Percentiles rank a stretch among this genome's conserved stretches.
phyloP scores from a whole-genome alignment of 2,797 vertebrate species.

The Xiphophorus birchmanni region DNA sequence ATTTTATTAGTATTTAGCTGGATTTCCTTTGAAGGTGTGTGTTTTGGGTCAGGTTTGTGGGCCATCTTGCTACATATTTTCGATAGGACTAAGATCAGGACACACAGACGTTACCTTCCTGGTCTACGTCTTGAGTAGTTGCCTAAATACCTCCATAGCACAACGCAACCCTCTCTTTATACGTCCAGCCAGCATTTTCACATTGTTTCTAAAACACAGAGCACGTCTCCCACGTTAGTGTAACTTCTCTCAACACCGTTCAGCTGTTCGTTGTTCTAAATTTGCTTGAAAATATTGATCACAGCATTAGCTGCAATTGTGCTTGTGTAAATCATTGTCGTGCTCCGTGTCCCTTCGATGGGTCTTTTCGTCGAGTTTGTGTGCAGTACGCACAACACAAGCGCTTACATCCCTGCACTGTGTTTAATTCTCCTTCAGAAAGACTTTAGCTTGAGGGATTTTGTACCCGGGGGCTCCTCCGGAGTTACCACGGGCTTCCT shows the following conservation, averaged over 20 bases:
- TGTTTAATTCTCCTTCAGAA: conserved; percentile 9
- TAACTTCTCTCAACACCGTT: conserved; percentile 4
- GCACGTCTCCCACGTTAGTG: not conserved
- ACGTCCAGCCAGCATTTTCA: not conserved
- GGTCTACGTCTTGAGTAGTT: not conserved
- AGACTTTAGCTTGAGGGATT: conserved; percentile 9
- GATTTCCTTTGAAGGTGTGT: not conserved
- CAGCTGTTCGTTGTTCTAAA: not conserved
- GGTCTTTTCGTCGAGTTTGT: not conserved
- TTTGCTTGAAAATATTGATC: not conserved
- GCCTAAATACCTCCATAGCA: not conserved
- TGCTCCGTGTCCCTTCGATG: not conserved
- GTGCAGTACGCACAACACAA: not conserved
- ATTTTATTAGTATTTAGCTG: too few species aligned
- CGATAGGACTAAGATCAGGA: not conserved
- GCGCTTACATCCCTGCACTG: not conserved
- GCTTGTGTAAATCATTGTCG: not conserved
- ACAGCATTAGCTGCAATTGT: not conserved
- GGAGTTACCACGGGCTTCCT: conserved; percentile 6
- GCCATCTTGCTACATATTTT: not conserved
- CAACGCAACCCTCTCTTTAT: not conserved
- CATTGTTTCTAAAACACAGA: not conserved
- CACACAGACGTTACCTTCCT: not conserved
- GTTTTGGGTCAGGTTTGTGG: not conserved
- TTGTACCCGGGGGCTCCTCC: not conserved